Percentiles rank a stretch among this genome's conserved stretches.
Evolutionary conservation across 1,140 invertebrate species (phyloP).

Genomic region (Stenopsyche tienmushanensis): DNA sequence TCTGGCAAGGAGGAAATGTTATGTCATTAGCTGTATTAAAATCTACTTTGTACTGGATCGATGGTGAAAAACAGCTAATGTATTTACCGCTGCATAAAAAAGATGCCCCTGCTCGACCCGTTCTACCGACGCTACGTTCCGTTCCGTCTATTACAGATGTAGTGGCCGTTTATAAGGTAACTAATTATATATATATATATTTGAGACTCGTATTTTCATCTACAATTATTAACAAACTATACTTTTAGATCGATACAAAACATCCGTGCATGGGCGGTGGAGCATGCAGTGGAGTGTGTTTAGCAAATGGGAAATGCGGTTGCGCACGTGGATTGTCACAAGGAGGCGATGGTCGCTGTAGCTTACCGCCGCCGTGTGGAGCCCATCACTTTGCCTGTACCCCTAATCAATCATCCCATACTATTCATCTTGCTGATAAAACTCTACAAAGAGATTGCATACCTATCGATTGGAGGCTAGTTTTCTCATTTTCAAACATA

Average conservation of each 20-base stretch:
- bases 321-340: constrained; percentile 74
- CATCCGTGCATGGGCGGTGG: constrained; percentile 53
- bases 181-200: background rate
- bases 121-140: constrained; percentile 56
- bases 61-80: constrained; percentile 65
- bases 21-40: constrained; percentile 65
- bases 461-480: constrained; percentile 71
- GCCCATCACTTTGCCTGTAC: constrained; percentile 77
- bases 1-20: constrained; percentile 57
- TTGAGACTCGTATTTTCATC: no score
- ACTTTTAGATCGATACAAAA: constrained; percentile 1
- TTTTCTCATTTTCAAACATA: background rate
- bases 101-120: constrained; percentile 52
- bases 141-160: constrained; percentile 63
- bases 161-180: constrained; percentile 56
- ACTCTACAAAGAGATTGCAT: constrained; percentile 70
- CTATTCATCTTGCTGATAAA: constrained; percentile 41
- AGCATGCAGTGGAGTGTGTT: constrained; percentile 70
- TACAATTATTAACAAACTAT: background rate
- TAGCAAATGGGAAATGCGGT: constrained; percentile 61
- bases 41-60: constrained; percentile 80
- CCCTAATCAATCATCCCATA: constrained; percentile 43
- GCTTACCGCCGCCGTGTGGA: constrained; percentile 71
- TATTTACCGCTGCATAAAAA: constrained; percentile 55
- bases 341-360: constrained; percentile 69